Evolutionary conservation across 2,888 invertebrate species (phyloP).

Genomic region (Pseudococcus jackbeardsleyi): DNA sequence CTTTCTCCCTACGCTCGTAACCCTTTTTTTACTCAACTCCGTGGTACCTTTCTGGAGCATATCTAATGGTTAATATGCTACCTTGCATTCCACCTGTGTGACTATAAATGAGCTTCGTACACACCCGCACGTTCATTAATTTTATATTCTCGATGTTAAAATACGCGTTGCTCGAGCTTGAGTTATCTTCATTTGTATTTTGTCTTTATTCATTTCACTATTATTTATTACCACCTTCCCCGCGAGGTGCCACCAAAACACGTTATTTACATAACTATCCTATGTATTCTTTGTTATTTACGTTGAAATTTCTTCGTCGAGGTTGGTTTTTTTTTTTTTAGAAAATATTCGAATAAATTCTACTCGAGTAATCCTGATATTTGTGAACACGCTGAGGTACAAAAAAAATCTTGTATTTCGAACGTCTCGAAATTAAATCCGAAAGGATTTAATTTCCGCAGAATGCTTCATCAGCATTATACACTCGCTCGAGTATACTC

Average conservation of each 20-base stretch:
- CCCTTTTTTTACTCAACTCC: neutral
- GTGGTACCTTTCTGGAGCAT: conserved; percentile 35
- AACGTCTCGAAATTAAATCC: neutral
- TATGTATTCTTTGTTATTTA: neutral
- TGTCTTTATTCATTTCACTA: conserved; percentile 36
- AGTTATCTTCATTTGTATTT: conserved; percentile 35
- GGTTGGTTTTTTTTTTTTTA: neutral
- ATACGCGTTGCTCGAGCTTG: neutral
- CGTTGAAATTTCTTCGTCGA: neutral
- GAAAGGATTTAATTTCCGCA: neutral
- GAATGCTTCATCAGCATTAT: conserved; percentile 13
- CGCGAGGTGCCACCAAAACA: conserved; percentile 11
- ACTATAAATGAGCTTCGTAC: neutral
- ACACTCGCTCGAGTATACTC: neutral
- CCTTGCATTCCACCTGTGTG: conserved; percentile 55
- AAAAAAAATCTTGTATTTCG: neutral
- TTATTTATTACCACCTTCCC: conserved; percentile 2
- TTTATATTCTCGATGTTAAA: conserved; percentile 9
- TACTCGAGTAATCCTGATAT: neutral
- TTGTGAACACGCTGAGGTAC: neutral
- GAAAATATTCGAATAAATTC: neutral
- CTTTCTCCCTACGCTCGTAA: neutral
- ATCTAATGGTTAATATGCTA: conserved; percentile 57
- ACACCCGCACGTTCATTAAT: conserved; percentile 37
- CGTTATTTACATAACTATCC: conserved; percentile 15